Conservation (phyloP, 2,888 invertebrate species). For the Toxonevra muliebris region DNA sequence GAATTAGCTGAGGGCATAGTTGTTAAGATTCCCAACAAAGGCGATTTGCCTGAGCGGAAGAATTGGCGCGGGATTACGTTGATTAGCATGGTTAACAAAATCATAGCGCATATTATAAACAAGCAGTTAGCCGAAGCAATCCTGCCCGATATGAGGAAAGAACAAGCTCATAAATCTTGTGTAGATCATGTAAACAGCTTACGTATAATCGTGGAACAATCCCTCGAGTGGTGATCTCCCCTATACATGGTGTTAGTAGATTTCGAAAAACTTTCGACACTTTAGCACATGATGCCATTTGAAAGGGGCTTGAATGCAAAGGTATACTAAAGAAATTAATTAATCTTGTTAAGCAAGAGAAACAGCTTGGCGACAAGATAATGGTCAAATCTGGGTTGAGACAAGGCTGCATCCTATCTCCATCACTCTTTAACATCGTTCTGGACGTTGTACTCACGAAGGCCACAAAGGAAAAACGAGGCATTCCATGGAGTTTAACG, state of each 20-base stretch:
- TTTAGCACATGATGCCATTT: not conserved
- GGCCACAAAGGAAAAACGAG: not conserved
- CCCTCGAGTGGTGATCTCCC: too few species aligned
- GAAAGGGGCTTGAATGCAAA: not conserved
- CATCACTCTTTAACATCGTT: not conserved
- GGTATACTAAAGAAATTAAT: too few species aligned
- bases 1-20: constrained; percentile 1
- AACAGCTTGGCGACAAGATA: not conserved
- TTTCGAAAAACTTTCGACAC: not conserved
- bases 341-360: too few species aligned
- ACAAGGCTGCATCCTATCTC: not conserved
- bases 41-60: not conserved
- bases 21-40: not conserved
- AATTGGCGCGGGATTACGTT: not conserved
- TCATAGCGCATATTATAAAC: too few species aligned
- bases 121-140: too few species aligned
- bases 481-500: not conserved
- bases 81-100: constrained; percentile 1
- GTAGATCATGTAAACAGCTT: too few species aligned
- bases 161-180: too few species aligned
- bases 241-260: not conserved
- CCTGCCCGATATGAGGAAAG: too few species aligned
- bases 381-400: not conserved
- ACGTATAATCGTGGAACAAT: too few species aligned
- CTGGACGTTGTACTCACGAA: not conserved